Base-by-base conservation (phyloP, 2,113 vertebrate species). In the Calidris pygmaea region DNA sequence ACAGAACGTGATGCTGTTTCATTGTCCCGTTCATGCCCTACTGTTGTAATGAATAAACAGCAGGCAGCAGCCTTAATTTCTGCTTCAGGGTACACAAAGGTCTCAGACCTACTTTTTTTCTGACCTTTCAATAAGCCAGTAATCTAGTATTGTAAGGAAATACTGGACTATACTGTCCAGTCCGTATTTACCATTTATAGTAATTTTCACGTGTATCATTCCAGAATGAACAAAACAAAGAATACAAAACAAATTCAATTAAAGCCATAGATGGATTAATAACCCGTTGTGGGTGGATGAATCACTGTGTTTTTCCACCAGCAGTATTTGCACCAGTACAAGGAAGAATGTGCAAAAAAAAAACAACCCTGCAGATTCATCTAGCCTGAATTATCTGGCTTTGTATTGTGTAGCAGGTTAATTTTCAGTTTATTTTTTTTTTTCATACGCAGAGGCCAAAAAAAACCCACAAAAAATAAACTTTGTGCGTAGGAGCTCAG, bases 1-100 rank as follows among this genome's bases (percentile, higher is more conserved):
- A 39, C 1, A 1, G 43, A 41, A 16, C 0, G 0, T 17, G 35
- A 10, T 79, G 21, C 20, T 47, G 53, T 23, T 85, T 56, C 37
- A 3, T 68, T 29, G 10, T 37, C 32, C 67, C 75, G 24, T 50
- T 72, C 23, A 34, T 37, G 12, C 1, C 1, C 30, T 63, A 4
- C 43, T n/a, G 10, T 32, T 60, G 34, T 12, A 58, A 53, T 24
- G 48, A 65, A 17, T 34, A 14, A 70, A 21, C n/a, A 52, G 59
- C 30, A 93, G 23, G 37, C 29, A 16, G 16, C 18, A 30, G 35
- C 5, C 41, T 72, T 56, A 14, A 60, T 70, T 89, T 81, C 56
- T 94, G 68, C n/a, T 53, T 60, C 23, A n/a, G 73, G 34, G 9
- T 43, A 24, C 12, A 3, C 23, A 48, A 34, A n/a, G 29, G 19